phyloP scores from a whole-genome alignment of 1,140 invertebrate species.

The Aphaenogaster rudis region DNA sequence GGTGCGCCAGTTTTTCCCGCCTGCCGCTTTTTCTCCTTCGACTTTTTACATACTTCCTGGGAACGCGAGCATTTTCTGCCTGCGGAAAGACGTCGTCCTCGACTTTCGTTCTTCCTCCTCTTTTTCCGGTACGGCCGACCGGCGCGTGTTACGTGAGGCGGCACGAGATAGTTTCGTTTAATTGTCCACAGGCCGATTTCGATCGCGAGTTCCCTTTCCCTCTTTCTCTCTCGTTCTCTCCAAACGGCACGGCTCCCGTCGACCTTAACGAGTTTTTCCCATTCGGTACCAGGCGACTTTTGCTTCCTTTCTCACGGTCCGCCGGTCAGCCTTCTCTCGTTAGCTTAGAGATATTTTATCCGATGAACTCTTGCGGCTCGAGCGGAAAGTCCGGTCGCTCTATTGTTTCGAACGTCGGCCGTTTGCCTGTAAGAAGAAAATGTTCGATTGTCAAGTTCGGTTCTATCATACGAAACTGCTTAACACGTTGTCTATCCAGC shows the following conservation, averaged over 20 bases:
- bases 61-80: not conserved
- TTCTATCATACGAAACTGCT: not conserved
- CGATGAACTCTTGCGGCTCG: constrained; percentile 30
- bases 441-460: not conserved
- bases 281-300: constrained; percentile 59
- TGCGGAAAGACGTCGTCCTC: not conserved
- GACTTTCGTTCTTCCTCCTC: not conserved
- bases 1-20: not conserved
- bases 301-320: constrained; percentile 71
- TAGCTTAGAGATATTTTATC: constrained; percentile 55
- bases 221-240: not conserved
- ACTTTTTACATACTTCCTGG: not conserved
- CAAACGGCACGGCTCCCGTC: not conserved
- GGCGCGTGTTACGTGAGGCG: constrained; percentile 8
- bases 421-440: not conserved
- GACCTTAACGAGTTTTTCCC: constrained; percentile 68
- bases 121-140: not conserved
- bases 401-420: constrained; percentile 34
- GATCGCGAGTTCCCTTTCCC: constrained; percentile 17
- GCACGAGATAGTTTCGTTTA: constrained; percentile 38
- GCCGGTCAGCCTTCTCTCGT: constrained; percentile 38
- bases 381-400: constrained; percentile 33
- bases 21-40: not conserved
- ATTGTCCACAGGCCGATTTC: constrained; percentile 39
- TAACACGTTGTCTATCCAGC: not conserved